phyloP scores from a whole-genome alignment of 2,888 invertebrate species.

The Odiellus spinosus region DNA sequence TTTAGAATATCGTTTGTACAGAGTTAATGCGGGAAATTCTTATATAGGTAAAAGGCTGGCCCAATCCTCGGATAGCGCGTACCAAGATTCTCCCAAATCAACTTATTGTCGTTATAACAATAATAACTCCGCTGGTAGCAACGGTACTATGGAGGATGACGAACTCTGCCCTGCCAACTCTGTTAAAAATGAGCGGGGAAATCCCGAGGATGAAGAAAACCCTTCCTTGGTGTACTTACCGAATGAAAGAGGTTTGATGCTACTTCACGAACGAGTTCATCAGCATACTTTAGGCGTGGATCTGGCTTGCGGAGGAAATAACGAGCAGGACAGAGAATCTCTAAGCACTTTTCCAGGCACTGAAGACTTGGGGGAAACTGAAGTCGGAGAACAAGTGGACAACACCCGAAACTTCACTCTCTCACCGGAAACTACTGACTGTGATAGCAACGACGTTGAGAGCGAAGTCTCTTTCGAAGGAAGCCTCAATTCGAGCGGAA shows the following conservation, averaged over 20 bases:
- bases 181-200: slow-evolving; percentile 4
- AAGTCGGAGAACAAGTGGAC: slow-evolving; percentile 26
- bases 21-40: slow-evolving; percentile 51
- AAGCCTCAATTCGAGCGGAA: slow-evolving; percentile 31
- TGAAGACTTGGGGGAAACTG: slow-evolving; percentile 42
- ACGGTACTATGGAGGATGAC: slow-evolving; percentile 7
- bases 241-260: slow-evolving; percentile 16
- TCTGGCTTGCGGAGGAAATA: slow-evolving; percentile 28
- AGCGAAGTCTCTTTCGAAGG: slow-evolving; percentile 51
- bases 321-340: slow-evolving; percentile 28
- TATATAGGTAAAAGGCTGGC: slow-evolving; percentile 59
- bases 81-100: slow-evolving; percentile 42
- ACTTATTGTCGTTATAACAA: slow-evolving; percentile 6
- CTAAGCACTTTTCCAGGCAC: slow-evolving; percentile 32
- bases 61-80: slow-evolving; percentile 28
- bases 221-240: slow-evolving; percentile 9
- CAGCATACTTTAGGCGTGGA: slow-evolving; percentile 18
- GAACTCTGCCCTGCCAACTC: slow-evolving; percentile 1
- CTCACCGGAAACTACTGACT: slow-evolving; percentile 83
- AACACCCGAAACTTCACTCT: slow-evolving; percentile 64
- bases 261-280: slow-evolving; percentile 18
- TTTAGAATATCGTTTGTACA: slow-evolving; percentile 56
- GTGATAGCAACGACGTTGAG: slow-evolving; percentile 73
- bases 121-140: slow-evolving; percentile 11
- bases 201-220: slow-evolving; percentile 3